Evolutionary conservation across 2,888 invertebrate genomes (phyloP), one percentile per base, ranked within the genome.

Genomic region (Aphodius granarius): DNA sequence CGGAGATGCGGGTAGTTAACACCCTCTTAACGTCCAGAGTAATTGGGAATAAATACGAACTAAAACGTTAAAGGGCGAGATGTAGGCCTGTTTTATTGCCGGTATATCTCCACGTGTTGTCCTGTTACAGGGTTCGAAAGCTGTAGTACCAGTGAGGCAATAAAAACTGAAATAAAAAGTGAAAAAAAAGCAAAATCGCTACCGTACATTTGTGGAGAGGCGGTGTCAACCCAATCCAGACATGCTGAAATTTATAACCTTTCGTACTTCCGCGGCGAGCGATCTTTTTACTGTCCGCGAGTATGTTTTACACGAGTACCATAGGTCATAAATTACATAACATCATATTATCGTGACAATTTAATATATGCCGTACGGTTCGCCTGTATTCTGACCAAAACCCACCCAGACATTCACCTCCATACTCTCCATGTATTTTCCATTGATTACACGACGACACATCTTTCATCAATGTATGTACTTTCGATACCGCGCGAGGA

Each of bases 281-380:
- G 43, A 43, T 43, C 43, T 43, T 43, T 43, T 43, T 43, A 43
- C 43, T 2, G 43, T 43, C 43, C 43, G 43, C 43, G 13, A 13
- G 43, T 43, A 43, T 43, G 43, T 43, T 43, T 43, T 43, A 21
- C 21, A 66, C 66, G 21, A 21, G 66, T 21, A 66, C 66, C 66
- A 21, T 21, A 21, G 20, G 66, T 18, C 6, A 66, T 66, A 66
- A 66, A 66, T 66, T 66, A 66, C 66, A 21, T n/a, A 66, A 66
- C 66, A 66, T 66, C 66, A 66, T 18, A 66, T 66, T 66, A 66
- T 66, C 66, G 66, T 66, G 66, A 66, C 66, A 66, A 66, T 66
- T 66, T 66, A 66, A 66, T 66, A 66, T 66, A 66, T 66, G 66
- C 21, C 20, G 43, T 43, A 43, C 43, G 43, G 15, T 21, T n/a